Evolutionary conservation across 2,888 invertebrate species (phyloP).

Genomic region (Hipparchia semele): DNA sequence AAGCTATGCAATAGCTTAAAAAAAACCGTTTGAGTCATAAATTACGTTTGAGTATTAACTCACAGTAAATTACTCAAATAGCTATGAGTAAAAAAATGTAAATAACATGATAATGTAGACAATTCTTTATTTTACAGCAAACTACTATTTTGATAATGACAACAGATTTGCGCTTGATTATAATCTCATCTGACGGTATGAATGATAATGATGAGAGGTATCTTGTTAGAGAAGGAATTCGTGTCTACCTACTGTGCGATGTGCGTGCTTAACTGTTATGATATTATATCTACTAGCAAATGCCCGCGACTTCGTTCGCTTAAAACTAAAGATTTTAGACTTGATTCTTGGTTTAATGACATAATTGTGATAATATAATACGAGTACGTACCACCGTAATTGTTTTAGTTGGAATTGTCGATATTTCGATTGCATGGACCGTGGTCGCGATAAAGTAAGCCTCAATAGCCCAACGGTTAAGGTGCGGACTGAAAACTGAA

Average conservation of each 20-base stretch:
- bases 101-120: conserved; percentile 4
- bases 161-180: conserved; percentile 22
- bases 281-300: too few relatives aligned
- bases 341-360: neutral
- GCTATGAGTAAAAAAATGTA: neutral
- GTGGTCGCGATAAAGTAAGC: too few relatives aligned
- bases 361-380: too few relatives aligned
- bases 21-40: too few relatives aligned
- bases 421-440: too few relatives aligned
- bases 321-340: neutral
- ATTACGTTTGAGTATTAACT: too few relatives aligned
- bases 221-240: conserved; percentile 19
- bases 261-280: conserved; percentile 1
- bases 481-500: too few relatives aligned
- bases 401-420: too few relatives aligned
- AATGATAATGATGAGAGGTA: conserved; percentile 19
- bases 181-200: conserved; percentile 18
- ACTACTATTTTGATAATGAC: conserved; percentile 12
- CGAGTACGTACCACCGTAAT: too few relatives aligned
- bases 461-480: too few relatives aligned
- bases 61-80: neutral
- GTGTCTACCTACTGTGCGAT: neutral
- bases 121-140: conserved; percentile 11
- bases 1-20: too few relatives aligned
- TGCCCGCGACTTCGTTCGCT: neutral